Evolutionary conservation across 2,113 vertebrate species (phyloP), one percentile per base, ranked within the genome.

Genomic region (Sciurus niger): DNA sequence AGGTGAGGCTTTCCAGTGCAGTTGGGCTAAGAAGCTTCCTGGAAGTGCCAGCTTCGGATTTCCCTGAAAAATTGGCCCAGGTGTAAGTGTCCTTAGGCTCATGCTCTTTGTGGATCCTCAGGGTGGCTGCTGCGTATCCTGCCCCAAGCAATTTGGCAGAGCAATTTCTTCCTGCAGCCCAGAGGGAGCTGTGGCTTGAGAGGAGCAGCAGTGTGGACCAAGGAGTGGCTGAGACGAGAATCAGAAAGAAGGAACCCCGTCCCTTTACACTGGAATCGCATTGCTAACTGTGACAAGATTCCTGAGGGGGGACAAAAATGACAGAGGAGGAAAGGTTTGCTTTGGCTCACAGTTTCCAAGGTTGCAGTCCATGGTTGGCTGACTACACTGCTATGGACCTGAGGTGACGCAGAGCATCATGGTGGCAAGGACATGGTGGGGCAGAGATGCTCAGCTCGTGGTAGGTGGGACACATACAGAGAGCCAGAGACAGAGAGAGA

Each of bases 1-100:
- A 25, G 0, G 2, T 48, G 43, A 28, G 0, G 14, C 63, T 60
- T 6, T 3, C 63, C 65, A 48, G 14, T 0, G n/a, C 46, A 63
- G 28, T 18, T 0, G 4, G 2, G 70, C 46, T 84, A 34, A 30
- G 2, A 70, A 16, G 0, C 16, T 63, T 86, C 58, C 74, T 63
- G 67, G 90, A 86, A 93, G n/a, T 63, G 32, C 28, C 28, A 67
- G 48, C 86, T 63, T 46, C 22, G 80, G 20, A 37, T 70, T 30
- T 63, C 43, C 73, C 63, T 72, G 48, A 53, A 70, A 85, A 53
- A 2, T 1, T 46, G 58, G 67, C 58, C 28, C 10, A 46, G 30
- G 17, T 9, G 25, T 10, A 84, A 78, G 63, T 88, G 30, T 48
- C 40, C 68, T 60, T 34, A 46, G 83, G 34, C 43, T 53, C 43